Evolutionary conservation across 2,797 vertebrate species (phyloP), one percentile per base, ranked within the genome.

Genomic region (Carapus acus): DNA sequence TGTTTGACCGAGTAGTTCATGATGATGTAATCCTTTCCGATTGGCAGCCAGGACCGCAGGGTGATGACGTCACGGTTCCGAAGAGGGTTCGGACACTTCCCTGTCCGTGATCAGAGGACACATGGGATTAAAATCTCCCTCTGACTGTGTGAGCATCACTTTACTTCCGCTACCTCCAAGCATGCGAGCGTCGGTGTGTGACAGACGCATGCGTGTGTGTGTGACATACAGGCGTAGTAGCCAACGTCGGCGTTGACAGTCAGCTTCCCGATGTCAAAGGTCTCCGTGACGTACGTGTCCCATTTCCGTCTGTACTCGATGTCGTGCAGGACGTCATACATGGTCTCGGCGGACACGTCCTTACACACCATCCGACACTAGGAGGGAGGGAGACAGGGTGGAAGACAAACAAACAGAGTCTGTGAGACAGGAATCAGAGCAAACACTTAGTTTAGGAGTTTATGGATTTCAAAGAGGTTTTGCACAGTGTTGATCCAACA

Each of bases 1-100:
- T 97, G 94, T 78, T 94, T 96, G 62, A 97, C 90, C 0, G 93
- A 96, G 85, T 95, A 96, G 86, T 97, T 97, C 93, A 97, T 97
- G 83, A 97, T 97, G 89, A 97, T 97, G 85, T 92, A 97, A 83
- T 97, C 94, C 0, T 76, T 84, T 17, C 92, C 94, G 71, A 93
- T 92, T 34, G 91, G 92, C 63, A 97, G 84, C 94, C 94, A 97
- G 55, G 94, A 95, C 42, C 94, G 92, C 63, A 97, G 89, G 0
- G 94, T 97, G 85, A 97, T 86, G 66, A 97, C 93, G 0, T 97
- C 94, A 2, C 94, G 89, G 78, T 97, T 94, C 82, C 90, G 90
- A 76, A 97, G 69, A 11, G 94, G 94, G 49, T 91, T 91, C 1
- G 94, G 94, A 78, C 94, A 97, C 62, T 82, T 92, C 94, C 94